phyloP scores from a whole-genome alignment of 2,797 vertebrate species.

The Melanotaenia trifasciata region DNA sequence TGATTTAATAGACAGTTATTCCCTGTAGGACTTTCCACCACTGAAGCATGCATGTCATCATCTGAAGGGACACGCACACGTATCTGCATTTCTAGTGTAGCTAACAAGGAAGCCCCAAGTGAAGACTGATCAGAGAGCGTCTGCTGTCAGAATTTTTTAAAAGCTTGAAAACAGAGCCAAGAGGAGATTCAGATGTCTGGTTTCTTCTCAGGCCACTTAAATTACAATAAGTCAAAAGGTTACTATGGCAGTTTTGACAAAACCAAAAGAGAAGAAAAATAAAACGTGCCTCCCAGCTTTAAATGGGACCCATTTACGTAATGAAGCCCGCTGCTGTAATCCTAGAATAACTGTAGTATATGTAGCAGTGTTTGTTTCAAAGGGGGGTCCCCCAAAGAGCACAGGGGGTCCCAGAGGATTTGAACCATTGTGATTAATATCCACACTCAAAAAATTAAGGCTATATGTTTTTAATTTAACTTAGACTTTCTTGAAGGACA shows the following conservation, averaged over 20 bases:
- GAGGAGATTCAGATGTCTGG: background rate
- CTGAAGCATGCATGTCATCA: background rate
- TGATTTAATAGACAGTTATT: background rate
- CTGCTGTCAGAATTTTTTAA: conserved; percentile 6
- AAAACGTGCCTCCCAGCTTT: background rate
- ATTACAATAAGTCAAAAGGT: background rate
- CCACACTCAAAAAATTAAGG: too few relatives aligned
- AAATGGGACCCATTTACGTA: background rate
- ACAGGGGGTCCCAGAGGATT: too few relatives aligned
- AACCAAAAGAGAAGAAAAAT: background rate
- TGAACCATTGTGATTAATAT: too few relatives aligned
- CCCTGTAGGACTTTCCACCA: background rate
- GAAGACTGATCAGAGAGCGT: background rate
- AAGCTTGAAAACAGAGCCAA: background rate
- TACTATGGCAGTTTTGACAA: background rate
- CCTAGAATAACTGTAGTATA: background rate
- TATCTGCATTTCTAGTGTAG: background rate
- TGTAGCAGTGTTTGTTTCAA: background rate
- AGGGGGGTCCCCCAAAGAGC: background rate
- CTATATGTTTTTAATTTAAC: too few relatives aligned
- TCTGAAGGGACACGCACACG: background rate
- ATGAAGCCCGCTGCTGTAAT: background rate
- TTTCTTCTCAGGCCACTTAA: background rate
- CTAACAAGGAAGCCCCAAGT: background rate
- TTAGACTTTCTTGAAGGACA: too few relatives aligned